A percentile compares a stretch with the other conserved stretches of the same genome.
Evolutionary conservation across 2,797 vertebrate species (phyloP).

Genomic region (Esox masquinongy): DNA sequence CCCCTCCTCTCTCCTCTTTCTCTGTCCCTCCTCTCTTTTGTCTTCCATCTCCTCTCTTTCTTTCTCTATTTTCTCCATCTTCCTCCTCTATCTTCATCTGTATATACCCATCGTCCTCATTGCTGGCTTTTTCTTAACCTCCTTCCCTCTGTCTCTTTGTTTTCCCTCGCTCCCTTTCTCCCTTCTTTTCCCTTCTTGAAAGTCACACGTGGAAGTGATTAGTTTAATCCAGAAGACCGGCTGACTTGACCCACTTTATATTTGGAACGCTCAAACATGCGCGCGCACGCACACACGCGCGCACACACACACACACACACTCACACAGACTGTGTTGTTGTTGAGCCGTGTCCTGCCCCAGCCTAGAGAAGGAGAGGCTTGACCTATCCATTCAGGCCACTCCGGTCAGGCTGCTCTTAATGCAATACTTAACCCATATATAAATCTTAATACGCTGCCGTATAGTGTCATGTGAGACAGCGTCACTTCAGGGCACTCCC

Average conservation of each 20-base stretch:
- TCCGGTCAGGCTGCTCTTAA: not conserved
- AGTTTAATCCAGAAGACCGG: slow-evolving; percentile 65
- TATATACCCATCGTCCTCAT: slow-evolving; percentile 23
- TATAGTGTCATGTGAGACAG: not conserved
- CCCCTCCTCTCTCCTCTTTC: slow-evolving; percentile 8
- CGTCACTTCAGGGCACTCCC: not conserved
- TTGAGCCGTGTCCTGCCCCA: slow-evolving; percentile 24
- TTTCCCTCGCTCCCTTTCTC: slow-evolving; percentile 27
- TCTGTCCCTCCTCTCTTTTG: not conserved
- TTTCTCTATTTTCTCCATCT: not conserved
- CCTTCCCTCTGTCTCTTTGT: slow-evolving; percentile 14
- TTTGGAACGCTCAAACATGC: not conserved
- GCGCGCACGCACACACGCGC: no score
- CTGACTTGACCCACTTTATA: slow-evolving; percentile 64
- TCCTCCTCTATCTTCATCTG: not conserved
- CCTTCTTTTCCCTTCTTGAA: slow-evolving; percentile 22
- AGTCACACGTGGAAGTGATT: slow-evolving; percentile 70
- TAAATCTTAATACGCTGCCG: not conserved
- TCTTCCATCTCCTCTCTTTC: not conserved
- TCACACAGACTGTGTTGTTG: slow-evolving; percentile 35
- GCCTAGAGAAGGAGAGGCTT: not conserved
- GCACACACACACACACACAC: not conserved
- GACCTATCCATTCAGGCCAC: not conserved
- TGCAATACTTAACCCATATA: not conserved
- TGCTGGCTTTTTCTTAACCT: slow-evolving; percentile 47